Evolutionary conservation across 2,113 vertebrate species (phyloP).

Genomic region (Zingel zingel): DNA sequence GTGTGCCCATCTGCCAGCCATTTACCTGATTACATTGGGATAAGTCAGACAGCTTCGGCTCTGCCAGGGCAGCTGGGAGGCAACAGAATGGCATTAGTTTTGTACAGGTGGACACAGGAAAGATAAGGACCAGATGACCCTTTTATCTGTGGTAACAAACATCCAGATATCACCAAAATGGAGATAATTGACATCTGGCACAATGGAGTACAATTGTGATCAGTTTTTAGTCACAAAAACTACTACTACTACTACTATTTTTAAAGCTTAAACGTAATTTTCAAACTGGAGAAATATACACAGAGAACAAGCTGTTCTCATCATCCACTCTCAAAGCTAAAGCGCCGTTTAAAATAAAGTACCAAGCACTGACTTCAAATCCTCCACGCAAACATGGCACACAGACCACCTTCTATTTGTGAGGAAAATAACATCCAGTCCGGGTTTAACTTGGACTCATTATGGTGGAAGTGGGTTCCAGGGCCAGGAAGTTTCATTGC

Average conservation of each 20-base stretch:
- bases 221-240: not conserved
- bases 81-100: slow-evolving; percentile 41
- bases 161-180: not conserved
- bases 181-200: not conserved
- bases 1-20: slow-evolving; percentile 73
- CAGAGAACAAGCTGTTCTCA: slow-evolving; percentile 39
- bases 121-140: slow-evolving; percentile 45
- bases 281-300: slow-evolving; percentile 5
- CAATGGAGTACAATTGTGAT: not conserved
- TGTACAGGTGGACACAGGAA: slow-evolving; percentile 33
- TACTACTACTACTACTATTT: not conserved
- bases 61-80: slow-evolving; percentile 51
- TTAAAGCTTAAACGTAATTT: slow-evolving; percentile 4
- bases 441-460: slow-evolving; percentile 80
- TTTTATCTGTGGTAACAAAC: slow-evolving; percentile 41
- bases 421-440: slow-evolving; percentile 79
- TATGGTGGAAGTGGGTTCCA: slow-evolving; percentile 85
- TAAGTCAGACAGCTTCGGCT: slow-evolving; percentile 54
- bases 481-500: slow-evolving; percentile 81
- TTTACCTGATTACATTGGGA: slow-evolving; percentile 79
- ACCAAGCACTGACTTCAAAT: slow-evolving; percentile 42
- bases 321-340: slow-evolving; percentile 25
- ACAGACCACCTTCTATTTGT: slow-evolving; percentile 80
- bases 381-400: slow-evolving; percentile 47
- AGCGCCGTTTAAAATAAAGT: slow-evolving; percentile 51